Conservation (phyloP, 2,888 invertebrate species). For the Drosophila paracracens region DNA sequence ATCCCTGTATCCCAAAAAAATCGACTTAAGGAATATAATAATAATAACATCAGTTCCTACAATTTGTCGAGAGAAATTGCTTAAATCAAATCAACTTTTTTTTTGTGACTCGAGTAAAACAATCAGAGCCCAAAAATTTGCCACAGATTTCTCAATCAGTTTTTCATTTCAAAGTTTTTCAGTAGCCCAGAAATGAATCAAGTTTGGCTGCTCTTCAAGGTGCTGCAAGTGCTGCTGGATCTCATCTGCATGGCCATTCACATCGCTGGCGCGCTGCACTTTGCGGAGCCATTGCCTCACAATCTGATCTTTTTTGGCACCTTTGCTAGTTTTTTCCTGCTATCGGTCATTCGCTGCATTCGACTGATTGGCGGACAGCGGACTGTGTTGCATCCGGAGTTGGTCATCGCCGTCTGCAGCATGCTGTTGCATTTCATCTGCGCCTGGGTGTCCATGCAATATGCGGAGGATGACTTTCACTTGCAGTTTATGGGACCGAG, state of each 20-base stretch:
- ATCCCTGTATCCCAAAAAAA: background rate
- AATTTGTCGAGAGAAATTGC: background rate
- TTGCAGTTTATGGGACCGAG: constrained; percentile 64
- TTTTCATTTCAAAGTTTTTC: background rate
- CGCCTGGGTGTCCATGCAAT: constrained; percentile 53
- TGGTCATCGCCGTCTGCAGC: constrained; percentile 39
- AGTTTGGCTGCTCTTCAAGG: constrained; percentile 62
- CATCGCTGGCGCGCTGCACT: constrained; percentile 48
- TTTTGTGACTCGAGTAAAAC: background rate
- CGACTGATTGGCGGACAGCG: constrained; percentile 40
- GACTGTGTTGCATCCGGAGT: constrained; percentile 47
- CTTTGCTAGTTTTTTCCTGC: constrained; percentile 58
- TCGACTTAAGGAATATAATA: background rate
- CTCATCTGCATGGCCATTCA: constrained; percentile 48
- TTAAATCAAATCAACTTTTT: background rate
- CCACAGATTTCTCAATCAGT: background rate
- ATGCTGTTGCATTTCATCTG: constrained; percentile 45
- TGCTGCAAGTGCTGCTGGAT: constrained; percentile 36
- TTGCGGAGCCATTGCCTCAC: constrained; percentile 63
- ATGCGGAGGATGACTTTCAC: constrained; percentile 72
- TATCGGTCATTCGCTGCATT: constrained; percentile 43
- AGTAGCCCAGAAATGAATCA: constrained; percentile 59
- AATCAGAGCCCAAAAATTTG: background rate
- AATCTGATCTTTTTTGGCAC: constrained; percentile 71
- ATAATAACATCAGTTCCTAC: background rate